phyloP scores from a whole-genome alignment of 2,888 invertebrate species.

The Mythimna ferrago region DNA sequence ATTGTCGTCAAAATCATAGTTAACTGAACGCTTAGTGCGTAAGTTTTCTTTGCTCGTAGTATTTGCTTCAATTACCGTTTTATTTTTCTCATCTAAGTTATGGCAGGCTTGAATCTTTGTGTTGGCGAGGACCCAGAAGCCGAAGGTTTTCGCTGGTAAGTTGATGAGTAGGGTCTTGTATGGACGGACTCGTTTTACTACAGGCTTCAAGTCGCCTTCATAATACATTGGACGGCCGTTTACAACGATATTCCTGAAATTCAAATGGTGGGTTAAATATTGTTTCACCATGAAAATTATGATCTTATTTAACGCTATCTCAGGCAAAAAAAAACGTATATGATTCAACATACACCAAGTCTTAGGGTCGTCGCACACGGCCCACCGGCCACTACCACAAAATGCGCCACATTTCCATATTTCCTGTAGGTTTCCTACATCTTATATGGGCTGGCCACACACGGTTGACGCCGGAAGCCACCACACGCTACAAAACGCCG shows the following conservation, averaged over 20 bases:
- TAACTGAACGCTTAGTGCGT: conserved; percentile 72
- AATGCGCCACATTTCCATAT: too few species aligned
- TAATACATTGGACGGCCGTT: conserved; percentile 92
- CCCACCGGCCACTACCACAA: too few species aligned
- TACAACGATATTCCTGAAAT: conserved; percentile 90
- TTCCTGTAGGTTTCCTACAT: too few species aligned
- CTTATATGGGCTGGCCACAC: too few species aligned
- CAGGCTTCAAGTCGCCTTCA: conserved; percentile 90
- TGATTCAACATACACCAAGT: not conserved
- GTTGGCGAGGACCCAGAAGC: conserved; percentile 94
- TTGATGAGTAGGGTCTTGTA: conserved; percentile 90
- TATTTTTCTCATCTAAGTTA: conserved; percentile 64
- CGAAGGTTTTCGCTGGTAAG: conserved; percentile 92
- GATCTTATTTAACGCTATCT: not conserved
- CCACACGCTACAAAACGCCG: too few species aligned
- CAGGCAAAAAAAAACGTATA: too few species aligned
- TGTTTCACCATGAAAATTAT: not conserved
- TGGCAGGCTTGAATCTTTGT: conserved; percentile 91
- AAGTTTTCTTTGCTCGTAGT: conserved; percentile 53
- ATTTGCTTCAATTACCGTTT: conserved; percentile 63
- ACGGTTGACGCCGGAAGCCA: too few species aligned
- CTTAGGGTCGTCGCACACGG: not conserved
- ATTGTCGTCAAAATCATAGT: conserved; percentile 66
- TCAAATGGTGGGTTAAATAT: not conserved
- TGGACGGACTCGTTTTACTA: conserved; percentile 87